These are phyloP conservation scores for Heliconius hewitsoni DNA, from an alignment of 1,140 invertebrate genomes.

Conservation along the genomic window DNA sequence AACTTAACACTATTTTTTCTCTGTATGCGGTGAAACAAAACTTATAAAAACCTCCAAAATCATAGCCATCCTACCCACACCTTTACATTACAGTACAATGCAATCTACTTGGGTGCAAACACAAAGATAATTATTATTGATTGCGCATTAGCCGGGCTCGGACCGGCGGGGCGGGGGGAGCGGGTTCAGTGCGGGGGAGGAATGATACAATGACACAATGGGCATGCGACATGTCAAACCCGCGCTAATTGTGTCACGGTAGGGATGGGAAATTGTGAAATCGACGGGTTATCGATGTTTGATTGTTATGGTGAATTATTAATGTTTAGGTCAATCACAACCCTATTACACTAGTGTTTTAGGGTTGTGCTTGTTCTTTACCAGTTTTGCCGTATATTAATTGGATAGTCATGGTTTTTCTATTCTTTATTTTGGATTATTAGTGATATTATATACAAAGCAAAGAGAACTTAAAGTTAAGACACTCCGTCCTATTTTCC, in stretches of 20 bases:
- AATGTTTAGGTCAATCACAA: not conserved
- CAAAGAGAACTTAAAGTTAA: too few relatives aligned
- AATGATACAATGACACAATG: slow-evolving; percentile 48
- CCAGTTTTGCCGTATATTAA: not conserved
- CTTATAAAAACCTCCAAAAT: not conserved
- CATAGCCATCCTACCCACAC: slow-evolving; percentile 37
- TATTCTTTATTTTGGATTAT: not conserved
- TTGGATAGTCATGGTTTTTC: too few relatives aligned
- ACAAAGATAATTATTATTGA: slow-evolving; percentile 78
- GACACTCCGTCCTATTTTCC: too few relatives aligned
- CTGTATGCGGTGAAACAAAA: too few relatives aligned
- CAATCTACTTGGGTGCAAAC: slow-evolving; percentile 75
- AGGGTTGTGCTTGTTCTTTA: not conserved
- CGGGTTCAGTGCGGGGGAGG: slow-evolving; percentile 31
- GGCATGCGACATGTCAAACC: slow-evolving; percentile 64
- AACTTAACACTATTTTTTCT: too few relatives aligned
- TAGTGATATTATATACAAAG: too few relatives aligned
- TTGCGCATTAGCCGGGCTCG: slow-evolving; percentile 64
- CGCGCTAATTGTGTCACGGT: slow-evolving; percentile 57
- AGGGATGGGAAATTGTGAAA: slow-evolving; percentile 28
- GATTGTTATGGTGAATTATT: not conserved
- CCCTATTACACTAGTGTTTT: not conserved
- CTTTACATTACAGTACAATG: slow-evolving; percentile 59
- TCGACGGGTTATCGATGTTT: slow-evolving; percentile 8
- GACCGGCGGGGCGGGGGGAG: slow-evolving; percentile 25